Evolutionary conservation across 2,888 invertebrate genomes (phyloP).

Genomic region (Amiota minor): DNA sequence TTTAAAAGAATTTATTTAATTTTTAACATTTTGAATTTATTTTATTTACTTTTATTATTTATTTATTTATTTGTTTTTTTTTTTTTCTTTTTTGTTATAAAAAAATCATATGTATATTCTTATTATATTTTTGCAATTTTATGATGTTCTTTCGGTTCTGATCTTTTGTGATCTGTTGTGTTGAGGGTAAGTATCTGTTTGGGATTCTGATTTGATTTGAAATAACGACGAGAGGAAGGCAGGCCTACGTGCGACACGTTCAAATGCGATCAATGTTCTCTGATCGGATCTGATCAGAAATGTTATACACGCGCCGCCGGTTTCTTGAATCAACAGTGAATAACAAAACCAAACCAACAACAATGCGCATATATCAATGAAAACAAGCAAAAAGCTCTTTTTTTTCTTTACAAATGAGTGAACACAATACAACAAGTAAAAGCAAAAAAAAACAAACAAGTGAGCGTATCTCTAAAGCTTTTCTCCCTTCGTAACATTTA

Average conservation of each 20-base stretch:
- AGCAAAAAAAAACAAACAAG: neutral
- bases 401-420: neutral
- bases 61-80: slow-evolving; percentile 10
- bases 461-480: slow-evolving; percentile 14
- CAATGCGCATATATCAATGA: slow-evolving; percentile 24
- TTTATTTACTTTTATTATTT: slow-evolving; percentile 17
- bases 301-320: slow-evolving; percentile 50
- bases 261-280: slow-evolving; percentile 63
- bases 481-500: neutral
- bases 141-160: neutral
- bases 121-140: neutral
- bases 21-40: slow-evolving; percentile 13
- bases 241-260: slow-evolving; percentile 43
- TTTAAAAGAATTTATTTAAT: neutral
- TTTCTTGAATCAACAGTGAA: slow-evolving; percentile 56
- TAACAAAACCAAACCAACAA: neutral
- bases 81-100: neutral
- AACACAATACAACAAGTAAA: neutral
- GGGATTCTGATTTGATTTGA: slow-evolving; percentile 1
- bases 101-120: too few species aligned
- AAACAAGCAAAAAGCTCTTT: slow-evolving; percentile 14
- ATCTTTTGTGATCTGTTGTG: slow-evolving; percentile 8
- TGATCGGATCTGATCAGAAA: slow-evolving; percentile 31
- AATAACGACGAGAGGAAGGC: slow-evolving; percentile 15
- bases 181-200: slow-evolving; percentile 20